A percentile compares a stretch with the other conserved stretches of the same genome.
phyloP scores from a whole-genome alignment of 30 jellyfish, hydroid and myxozoan genomes.

The Catostylus mosaicus region DNA sequence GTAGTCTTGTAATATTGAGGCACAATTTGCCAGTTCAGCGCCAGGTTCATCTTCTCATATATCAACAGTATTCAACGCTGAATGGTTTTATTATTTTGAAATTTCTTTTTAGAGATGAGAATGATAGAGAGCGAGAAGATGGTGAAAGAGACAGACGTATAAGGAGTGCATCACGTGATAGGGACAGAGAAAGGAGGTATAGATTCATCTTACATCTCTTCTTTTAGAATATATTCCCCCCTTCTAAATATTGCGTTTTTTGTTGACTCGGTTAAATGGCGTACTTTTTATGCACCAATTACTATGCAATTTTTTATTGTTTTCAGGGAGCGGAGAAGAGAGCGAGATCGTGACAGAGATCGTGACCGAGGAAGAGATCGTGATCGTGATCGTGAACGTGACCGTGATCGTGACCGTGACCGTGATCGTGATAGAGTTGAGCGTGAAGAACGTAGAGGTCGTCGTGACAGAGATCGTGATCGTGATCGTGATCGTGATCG shows the following conservation, averaged over 20 bases:
- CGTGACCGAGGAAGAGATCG: constrained; percentile 52
- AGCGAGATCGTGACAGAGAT: constrained; percentile 54
- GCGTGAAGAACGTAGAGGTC: constrained; percentile 53
- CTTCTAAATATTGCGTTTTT: too few species aligned
- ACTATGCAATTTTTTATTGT: neutral
- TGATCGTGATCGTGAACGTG: constrained; percentile 30
- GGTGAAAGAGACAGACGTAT: constrained; percentile 66
- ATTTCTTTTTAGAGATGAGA: constrained; percentile 26
- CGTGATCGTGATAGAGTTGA: constrained; percentile 75
- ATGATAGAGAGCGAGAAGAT: constrained; percentile 65
- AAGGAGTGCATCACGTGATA: constrained; percentile 64
- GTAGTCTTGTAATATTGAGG: too few species aligned
- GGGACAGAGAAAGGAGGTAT: constrained; percentile 70
- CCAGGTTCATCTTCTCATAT: too few species aligned
- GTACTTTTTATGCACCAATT: too few species aligned
- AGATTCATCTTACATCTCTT: too few species aligned
- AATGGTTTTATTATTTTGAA: too few species aligned
- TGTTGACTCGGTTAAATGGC: too few species aligned
- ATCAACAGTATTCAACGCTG: too few species aligned
- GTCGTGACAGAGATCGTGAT: constrained; percentile 47
- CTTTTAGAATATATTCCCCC: too few species aligned
- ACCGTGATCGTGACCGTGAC: constrained; percentile 43
- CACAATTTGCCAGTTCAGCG: too few species aligned
- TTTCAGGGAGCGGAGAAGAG: constrained; percentile 68
- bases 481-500: constrained; percentile 79